phyloP scores from a whole-genome alignment of 2,113 vertebrate genomes.

The Actenoides lindsayi region DNA sequence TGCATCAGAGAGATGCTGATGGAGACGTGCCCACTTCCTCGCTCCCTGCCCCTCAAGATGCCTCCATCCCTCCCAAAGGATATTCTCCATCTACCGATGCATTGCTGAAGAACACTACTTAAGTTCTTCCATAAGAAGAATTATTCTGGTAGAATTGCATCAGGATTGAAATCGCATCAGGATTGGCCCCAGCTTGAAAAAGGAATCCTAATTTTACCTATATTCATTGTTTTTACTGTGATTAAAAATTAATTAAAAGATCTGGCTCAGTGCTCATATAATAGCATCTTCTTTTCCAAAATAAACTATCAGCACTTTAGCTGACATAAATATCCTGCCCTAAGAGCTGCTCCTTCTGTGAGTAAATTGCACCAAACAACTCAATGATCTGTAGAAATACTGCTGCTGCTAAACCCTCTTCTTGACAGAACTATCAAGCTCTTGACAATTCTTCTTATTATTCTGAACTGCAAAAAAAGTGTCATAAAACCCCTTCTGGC shows the following conservation, averaged over 20 bases:
- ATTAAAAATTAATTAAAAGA: not conserved
- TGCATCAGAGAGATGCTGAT: not conserved
- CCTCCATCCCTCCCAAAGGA: not conserved
- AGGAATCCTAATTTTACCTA: not conserved
- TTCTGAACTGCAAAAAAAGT: not conserved
- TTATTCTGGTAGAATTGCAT: not conserved
- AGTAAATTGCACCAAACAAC: not conserved
- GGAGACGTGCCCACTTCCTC: not conserved
- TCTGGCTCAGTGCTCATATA: not conserved
- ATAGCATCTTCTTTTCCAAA: not conserved
- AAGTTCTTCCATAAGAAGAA: not conserved
- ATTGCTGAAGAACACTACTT: not conserved
- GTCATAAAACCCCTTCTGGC: not conserved
- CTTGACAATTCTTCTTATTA: not conserved
- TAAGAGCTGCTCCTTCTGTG: not conserved
- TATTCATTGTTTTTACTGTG: fast-evolving
- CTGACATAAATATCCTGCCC: not conserved
- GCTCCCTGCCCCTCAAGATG: not conserved
- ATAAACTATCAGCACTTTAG: not conserved
- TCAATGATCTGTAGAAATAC: not conserved
- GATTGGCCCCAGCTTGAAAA: not conserved
- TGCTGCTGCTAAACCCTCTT: not conserved
- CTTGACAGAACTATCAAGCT: not conserved
- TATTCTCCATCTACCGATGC: not conserved
- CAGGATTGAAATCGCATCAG: not conserved